Evolutionary conservation across 1,140 invertebrate species (phyloP).

Genomic region (honey bee (Apis mellifera)): Amel_HAv3.1 CM009943.2:7895001-7895500

Average conservation of each 20-base stretch:
- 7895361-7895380: constrained; percentile 67
- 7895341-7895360: constrained; percentile 64
- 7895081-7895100: too few relatives aligned
- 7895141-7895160: too few relatives aligned
- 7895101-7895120: too few relatives aligned
- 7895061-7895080: too few relatives aligned
- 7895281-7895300: background rate
- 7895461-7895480: constrained; percentile 60
- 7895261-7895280: constrained; percentile 66
- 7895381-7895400: constrained; percentile 67
- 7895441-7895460: background rate
- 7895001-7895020: too few relatives aligned
- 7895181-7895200: constrained; percentile 60
- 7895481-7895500: constrained; percentile 4
- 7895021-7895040: too few relatives aligned
- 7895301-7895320: constrained; percentile 27
- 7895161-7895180: too few relatives aligned
- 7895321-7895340: constrained; percentile 52
- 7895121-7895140: too few relatives aligned
- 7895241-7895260: constrained; percentile 47
- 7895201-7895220: constrained; percentile 58
- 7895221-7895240: constrained; percentile 60
- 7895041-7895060: too few relatives aligned
- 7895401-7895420: constrained; percentile 68
- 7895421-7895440: constrained; percentile 45